These are phyloP conservation scores for Uloborus plumipes DNA, from an alignment of 2,888 invertebrate genomes.

Conservation along the genomic window DNA sequence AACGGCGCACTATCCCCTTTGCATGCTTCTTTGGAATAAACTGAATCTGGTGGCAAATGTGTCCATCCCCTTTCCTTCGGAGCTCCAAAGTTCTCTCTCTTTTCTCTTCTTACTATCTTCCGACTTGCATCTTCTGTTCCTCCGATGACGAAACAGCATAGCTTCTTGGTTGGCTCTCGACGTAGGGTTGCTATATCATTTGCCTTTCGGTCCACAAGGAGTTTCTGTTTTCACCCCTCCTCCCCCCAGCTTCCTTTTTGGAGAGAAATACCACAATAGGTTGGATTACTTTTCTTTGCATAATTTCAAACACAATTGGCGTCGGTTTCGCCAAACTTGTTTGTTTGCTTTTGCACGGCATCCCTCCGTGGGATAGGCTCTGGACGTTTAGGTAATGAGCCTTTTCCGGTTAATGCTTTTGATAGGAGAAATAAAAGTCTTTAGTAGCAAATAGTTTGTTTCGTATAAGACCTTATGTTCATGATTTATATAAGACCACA, in stretches of 20 bases:
- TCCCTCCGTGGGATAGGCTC: too few species aligned
- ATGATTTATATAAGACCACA: too few species aligned
- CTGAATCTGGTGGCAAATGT: conserved; percentile 41
- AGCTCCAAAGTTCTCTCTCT: conserved; percentile 48
- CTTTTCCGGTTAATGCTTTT: too few species aligned
- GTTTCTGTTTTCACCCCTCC: too few species aligned
- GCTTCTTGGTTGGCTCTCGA: conserved; percentile 22
- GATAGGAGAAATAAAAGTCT: too few species aligned
- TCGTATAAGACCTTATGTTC: too few species aligned
- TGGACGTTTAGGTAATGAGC: too few species aligned
- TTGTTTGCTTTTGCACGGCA: neutral
- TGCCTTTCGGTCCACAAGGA: too few species aligned
- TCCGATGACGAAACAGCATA: conserved; percentile 31
- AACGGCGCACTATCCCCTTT: conserved; percentile 1
- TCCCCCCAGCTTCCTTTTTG: too few species aligned
- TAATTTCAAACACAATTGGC: neutral
- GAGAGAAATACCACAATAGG: too few species aligned
- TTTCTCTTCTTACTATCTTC: conserved; percentile 28
- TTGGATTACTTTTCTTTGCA: too few species aligned
- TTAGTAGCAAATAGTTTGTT: too few species aligned
- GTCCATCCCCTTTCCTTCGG: conserved; percentile 34
- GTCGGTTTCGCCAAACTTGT: neutral
- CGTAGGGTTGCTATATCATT: conserved; percentile 43
- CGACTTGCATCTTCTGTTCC: conserved; percentile 19
- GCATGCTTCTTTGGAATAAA: conserved; percentile 30